These are phyloP conservation scores for Erythrocercus mccallii DNA, from an alignment of 2,113 vertebrate genomes.

Conservation along the genomic window DNA sequence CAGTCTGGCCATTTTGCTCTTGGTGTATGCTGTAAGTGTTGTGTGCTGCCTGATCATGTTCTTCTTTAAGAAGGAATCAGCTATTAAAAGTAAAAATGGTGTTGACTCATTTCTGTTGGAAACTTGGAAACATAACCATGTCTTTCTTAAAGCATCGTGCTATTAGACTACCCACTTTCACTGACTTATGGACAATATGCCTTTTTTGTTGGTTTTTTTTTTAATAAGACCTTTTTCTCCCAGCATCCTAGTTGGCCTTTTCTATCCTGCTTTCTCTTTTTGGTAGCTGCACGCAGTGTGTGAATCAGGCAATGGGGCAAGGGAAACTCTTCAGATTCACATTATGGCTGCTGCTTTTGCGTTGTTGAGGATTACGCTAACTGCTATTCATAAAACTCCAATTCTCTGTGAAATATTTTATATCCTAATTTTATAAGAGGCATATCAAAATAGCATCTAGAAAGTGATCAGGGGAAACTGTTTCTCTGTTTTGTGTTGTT, in stretches of 20 bases:
- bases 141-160: background rate
- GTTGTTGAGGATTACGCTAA: background rate
- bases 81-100: background rate
- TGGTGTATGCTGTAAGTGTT: background rate
- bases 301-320: background rate
- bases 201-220: background rate
- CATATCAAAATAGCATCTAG: background rate
- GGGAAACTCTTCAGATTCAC: background rate
- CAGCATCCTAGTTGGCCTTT: background rate
- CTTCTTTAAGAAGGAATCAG: background rate
- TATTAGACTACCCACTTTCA: background rate
- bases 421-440: background rate
- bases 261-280: background rate
- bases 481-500: background rate
- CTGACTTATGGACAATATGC: background rate
- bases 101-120: accelerated
- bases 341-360: background rate
- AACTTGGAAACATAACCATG: background rate
- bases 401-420: background rate
- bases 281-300: background rate
- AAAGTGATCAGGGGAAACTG: background rate
- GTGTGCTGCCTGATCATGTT: accelerated
- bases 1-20: accelerated
- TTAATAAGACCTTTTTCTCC: background rate
- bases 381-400: background rate